Conservation (phyloP, 1,140 invertebrate genomes). For the Drosophila mojavensis region DNA sequence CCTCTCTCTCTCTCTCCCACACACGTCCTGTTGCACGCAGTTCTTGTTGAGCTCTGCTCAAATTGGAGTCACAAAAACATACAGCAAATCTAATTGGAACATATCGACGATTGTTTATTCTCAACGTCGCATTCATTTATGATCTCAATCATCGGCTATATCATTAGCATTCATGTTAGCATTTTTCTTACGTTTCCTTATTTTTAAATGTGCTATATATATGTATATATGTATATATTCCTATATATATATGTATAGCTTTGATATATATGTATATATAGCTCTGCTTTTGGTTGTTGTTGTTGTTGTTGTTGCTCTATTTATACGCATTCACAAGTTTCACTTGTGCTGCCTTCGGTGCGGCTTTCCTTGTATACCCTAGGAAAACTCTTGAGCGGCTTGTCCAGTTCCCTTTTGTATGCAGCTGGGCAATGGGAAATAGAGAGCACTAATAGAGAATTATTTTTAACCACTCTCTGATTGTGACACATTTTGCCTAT, state of each 20-base stretch:
- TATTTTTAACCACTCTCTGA: neutral
- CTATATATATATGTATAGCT: neutral
- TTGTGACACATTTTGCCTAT: neutral
- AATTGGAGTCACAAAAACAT: too few species aligned
- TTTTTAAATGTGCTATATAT: neutral
- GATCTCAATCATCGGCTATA: constrained; percentile 2
- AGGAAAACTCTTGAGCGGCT: neutral
- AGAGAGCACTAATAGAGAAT: too few species aligned
- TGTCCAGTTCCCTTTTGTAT: neutral
- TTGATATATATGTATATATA: neutral
- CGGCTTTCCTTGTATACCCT: constrained; percentile 16
- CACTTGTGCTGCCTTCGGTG: constrained; percentile 22
- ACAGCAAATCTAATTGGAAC: too few species aligned
- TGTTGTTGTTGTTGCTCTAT: constrained; percentile 37
- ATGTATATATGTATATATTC: neutral
- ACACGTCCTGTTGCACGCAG: neutral
- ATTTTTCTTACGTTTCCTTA: constrained; percentile 25
- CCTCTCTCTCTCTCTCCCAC: neutral
- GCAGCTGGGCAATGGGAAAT: too few species aligned
- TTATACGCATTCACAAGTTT: constrained; percentile 43
- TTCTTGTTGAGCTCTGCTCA: neutral
- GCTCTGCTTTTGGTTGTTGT: constrained; percentile 15
- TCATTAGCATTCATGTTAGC: constrained; percentile 19
- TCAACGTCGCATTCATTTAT: neutral
- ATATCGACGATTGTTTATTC: too few species aligned